Evolutionary conservation across 2,113 vertebrate genomes (phyloP).

Genomic region (Istiophorus platypterus): DNA sequence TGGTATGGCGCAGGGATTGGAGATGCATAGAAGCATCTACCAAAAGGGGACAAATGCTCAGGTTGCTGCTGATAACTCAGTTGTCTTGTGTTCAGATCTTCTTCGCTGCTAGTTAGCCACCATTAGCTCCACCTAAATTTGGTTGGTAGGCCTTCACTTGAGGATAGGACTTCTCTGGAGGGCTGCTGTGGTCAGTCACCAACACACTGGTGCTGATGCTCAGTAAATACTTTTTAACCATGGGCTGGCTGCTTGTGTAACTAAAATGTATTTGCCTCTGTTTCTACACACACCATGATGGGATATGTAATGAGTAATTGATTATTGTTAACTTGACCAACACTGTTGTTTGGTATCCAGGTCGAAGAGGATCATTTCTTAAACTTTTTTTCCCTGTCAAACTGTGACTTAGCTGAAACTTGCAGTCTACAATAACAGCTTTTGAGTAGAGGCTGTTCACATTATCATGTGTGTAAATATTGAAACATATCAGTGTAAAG

Average conservation of each 20-base stretch:
- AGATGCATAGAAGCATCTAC: neutral
- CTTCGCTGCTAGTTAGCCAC: neutral
- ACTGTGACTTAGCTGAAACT: conserved; percentile 4
- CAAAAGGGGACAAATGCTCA: neutral
- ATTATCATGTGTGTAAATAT: conserved; percentile 9
- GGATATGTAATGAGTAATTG: neutral
- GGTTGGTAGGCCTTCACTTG: neutral
- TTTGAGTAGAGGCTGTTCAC: neutral
- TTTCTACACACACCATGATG: too few relatives aligned
- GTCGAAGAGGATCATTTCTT: neutral
- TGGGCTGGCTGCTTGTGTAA: too few relatives aligned
- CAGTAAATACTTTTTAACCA: too few relatives aligned
- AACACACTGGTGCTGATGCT: too few relatives aligned
- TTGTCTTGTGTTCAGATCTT: neutral
- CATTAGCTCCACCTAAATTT: neutral
- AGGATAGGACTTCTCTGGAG: neutral
- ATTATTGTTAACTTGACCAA: neutral
- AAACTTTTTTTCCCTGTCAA: neutral
- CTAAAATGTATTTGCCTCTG: too few relatives aligned
- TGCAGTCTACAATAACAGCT: neutral
- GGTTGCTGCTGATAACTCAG: neutral
- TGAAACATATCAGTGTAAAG: neutral
- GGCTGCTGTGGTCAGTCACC: too few relatives aligned
- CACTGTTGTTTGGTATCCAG: neutral
- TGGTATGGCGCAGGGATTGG: neutral